Percentiles rank a stretch among this genome's conserved stretches.
Conservation (phyloP, 1,140 invertebrate genomes). For the Anoplolepis gracilipes region DNA sequence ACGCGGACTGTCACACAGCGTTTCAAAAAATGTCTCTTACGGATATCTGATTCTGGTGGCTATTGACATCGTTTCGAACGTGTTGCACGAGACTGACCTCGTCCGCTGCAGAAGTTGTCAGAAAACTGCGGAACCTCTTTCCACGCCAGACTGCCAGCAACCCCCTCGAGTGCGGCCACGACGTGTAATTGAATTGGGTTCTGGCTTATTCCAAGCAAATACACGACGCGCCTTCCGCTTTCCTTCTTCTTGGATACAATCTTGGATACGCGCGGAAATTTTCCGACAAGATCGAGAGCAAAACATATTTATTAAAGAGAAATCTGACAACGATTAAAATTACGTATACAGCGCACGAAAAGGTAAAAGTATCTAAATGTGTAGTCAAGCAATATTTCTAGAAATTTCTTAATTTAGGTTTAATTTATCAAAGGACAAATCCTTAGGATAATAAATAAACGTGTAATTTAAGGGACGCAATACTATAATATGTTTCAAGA, state of each 20-base stretch:
- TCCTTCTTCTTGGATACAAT: conserved; percentile 37
- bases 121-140: conserved; percentile 46
- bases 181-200: conserved; percentile 71
- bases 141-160: conserved; percentile 25
- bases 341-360: too few relatives aligned
- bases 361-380: neutral
- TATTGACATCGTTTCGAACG: conserved; percentile 56
- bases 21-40: conserved; percentile 37
- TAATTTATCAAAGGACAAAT: neutral
- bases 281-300: conserved; percentile 30
- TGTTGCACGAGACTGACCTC: conserved; percentile 48
- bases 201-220: conserved; percentile 56
- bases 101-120: conserved; percentile 44
- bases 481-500: neutral
- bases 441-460: neutral
- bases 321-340: conserved; percentile 20
- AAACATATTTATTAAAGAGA: conserved; percentile 41
- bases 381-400: neutral
- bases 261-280: conserved; percentile 42
- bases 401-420: neutral
- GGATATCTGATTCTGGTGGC: conserved; percentile 10
- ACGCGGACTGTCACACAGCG: too few relatives aligned
- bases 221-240: conserved; percentile 33
- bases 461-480: neutral
- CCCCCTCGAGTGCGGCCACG: conserved; percentile 19